Base-by-base conservation (phyloP, 2,888 invertebrate genomes). In the Scrobipalpa atriplicella region DNA sequence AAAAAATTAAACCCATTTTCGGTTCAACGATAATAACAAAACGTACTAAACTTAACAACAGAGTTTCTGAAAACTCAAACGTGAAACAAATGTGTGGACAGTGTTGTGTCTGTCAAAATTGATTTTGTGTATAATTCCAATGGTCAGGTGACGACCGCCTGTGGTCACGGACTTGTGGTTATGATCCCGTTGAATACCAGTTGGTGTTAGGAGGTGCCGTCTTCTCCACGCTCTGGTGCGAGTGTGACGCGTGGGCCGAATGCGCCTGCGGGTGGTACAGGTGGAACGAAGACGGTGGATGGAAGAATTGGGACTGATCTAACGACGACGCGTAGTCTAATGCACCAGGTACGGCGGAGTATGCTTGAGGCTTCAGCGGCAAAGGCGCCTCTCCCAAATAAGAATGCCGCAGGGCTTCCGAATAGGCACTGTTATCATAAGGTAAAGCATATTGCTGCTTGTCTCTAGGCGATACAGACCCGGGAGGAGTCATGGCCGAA, bases 401-500 rank as follows among this genome's bases (percentile, higher is more conserved):
- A 29, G 91, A 87, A 73, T 91, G 90, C 69, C 95, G 89, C 78
- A 95, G 79, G 43, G 94, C 94, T 82, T 95, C 94, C 16, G 95
- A 94, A 88, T 96, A 95, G 73, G 96, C 94, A 77, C 87, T 89
- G 69, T 92, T 92, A 66, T 92, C 84, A 87, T 94, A 86, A 70
- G 94, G 79, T 86, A 93, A 75, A 5, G 92, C 86, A 66, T 92
- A 92, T 75, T 95, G 95, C 76, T 95, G 96, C 82, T 94, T 97
- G 80, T 98, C 98, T 69, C 98, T 94, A 0, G 99, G 98, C 6
- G 98, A 98, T 1, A 98, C 98, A 3, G 98, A 98, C n/a, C 98
- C 98, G 64, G 99, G 99, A 65, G 98, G 98, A 5, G 98, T 98
- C 97, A 99, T 98, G 62, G 98, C 97, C 52, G 97, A 96, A 85